Evolutionary conservation across 2,888 invertebrate species (phyloP), one percentile per base, ranked within the genome.

Genomic region (Operophtera brumata): DNA sequence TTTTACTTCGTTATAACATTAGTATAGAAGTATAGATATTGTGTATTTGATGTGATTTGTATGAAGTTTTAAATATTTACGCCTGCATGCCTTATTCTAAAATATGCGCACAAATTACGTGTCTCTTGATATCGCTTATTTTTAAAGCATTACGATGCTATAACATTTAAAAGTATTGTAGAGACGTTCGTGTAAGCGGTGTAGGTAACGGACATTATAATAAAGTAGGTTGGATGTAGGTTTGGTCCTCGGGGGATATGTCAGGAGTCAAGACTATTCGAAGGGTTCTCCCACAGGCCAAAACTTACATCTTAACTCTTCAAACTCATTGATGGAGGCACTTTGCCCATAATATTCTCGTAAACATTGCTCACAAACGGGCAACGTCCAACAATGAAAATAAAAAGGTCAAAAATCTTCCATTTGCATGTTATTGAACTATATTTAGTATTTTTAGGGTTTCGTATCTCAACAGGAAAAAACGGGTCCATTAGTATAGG

Each of bases 281-380:
- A 62, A 69, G 69, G 79, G 77, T 74, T 73, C 60, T 77, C 81
- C 78, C 81, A 59, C 51, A 65, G 75, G 79, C 67, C 69, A 56
- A 67, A 80, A 81, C 74, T 82, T 78, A 67, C 68, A 67, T 67
- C 69, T 75, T 73, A 73, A 73, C 77, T 79, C 72, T 76, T 75
- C 71, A 76, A 78, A 78, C 71, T 75, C 74, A 80, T 78, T 75
- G 77, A 77, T 74, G 65, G 69, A 52, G 43, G 57, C 69, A 69
- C 64, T 67, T 69, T 69, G 48, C 64, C 63, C 58, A 46, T 65
- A 65, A 64, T 65, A 64, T 64, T 61, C 54, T 58, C 59, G 56
- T 63, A 64, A 70, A 70, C 55, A 62, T 60, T 60, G 46, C 53
- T 50, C 52, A 63, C 59, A 52, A 51, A 49, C 32, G 54, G 60